These are phyloP conservation scores for Sebastes nivosus DNA, from an alignment of 2,797 vertebrate genomes.

Conservation along the genomic window DNA sequence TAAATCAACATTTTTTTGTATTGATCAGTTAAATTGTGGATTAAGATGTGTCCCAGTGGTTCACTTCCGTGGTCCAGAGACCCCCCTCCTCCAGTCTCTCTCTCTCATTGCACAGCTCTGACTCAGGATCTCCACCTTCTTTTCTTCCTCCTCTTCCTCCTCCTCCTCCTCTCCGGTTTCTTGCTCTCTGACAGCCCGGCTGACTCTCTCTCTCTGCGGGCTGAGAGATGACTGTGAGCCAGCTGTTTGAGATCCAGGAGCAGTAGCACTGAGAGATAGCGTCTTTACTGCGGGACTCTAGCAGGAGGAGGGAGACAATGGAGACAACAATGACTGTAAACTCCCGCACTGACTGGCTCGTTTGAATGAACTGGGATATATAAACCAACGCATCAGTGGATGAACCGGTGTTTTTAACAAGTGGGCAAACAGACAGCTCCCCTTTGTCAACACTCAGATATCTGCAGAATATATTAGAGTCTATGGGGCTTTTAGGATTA, in stretches of 20 bases:
- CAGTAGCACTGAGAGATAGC: background rate
- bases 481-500: conserved; percentile 44
- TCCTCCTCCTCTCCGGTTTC: background rate
- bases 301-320: conserved; percentile 40
- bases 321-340: conserved; percentile 24
- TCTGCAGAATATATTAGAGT: conserved; percentile 35
- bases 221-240: conserved; percentile 53
- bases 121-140: conserved; percentile 36
- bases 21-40: background rate
- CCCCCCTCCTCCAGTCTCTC: background rate
- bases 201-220: conserved; percentile 11
- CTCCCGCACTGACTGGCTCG: conserved; percentile 1
- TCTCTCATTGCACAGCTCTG: background rate
- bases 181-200: conserved; percentile 7
- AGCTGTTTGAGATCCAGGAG: conserved; percentile 49
- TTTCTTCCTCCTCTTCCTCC: background rate
- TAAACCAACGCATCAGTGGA: conserved; percentile 9
- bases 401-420: background rate
- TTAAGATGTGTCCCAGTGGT: background rate
- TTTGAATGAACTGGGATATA: conserved; percentile 41
- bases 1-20: background rate
- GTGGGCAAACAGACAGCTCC: conserved; percentile 32
- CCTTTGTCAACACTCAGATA: conserved; percentile 13
- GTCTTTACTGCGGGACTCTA: background rate
- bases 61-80: background rate